These are phyloP conservation scores for Corvus hawaiiensis DNA, from an alignment of 2,113 vertebrate species.

Conservation along the genomic window DNA sequence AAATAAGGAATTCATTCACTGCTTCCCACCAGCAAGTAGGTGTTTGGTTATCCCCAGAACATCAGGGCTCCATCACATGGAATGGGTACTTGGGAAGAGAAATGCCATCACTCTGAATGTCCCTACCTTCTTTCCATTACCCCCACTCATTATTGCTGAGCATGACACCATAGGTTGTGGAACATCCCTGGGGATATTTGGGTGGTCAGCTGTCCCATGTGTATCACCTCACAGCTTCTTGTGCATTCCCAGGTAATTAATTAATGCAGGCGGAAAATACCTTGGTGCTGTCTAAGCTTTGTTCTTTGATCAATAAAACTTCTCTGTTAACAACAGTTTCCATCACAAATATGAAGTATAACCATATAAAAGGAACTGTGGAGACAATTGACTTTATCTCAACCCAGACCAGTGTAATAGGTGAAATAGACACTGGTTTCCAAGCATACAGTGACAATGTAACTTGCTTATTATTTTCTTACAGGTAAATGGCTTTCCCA, in stretches of 20 bases:
- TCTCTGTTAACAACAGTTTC: background rate
- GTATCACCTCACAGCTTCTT: background rate
- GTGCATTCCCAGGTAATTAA: fast-evolving
- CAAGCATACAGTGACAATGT: background rate
- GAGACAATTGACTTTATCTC: background rate
- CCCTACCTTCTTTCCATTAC: background rate
- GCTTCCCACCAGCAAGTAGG: fast-evolving
- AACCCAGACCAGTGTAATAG: background rate
- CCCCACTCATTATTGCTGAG: fast-evolving
- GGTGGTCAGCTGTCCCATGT: background rate
- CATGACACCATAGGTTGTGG: fast-evolving
- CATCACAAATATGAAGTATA: background rate
- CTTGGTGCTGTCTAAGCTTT: background rate
- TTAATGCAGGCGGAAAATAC: fast-evolving
- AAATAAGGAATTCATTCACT: background rate
- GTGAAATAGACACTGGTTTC: background rate
- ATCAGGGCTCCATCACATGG: background rate
- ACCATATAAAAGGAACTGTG: fast-evolving
- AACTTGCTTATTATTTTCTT: background rate
- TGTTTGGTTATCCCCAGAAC: background rate
- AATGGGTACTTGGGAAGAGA: background rate
- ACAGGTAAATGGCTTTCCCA: background rate
- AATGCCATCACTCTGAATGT: fast-evolving
- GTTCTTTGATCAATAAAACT: background rate
- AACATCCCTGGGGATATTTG: background rate